Evolutionary conservation across 64 coral and sea anemone species (phyloP), one percentile per base, ranked within the genome.

Genomic region (Montipora foliosa): DNA sequence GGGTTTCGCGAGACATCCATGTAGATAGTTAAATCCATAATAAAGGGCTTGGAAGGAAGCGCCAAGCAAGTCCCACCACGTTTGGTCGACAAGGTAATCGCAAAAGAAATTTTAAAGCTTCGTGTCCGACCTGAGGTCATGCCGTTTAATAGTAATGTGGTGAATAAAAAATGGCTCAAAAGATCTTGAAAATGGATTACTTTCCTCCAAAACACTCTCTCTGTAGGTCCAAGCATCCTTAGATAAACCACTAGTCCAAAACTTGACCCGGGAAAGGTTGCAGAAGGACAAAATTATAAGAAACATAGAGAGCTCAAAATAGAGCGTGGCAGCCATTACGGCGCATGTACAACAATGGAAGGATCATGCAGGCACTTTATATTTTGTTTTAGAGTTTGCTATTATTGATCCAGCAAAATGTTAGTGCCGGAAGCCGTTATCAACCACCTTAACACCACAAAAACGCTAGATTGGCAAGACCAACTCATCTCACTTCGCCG

Each of bases 1-100:
- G 84, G 67, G 46, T 50, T 87, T 52, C 74, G 68, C 74, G 84
- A 87, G 21, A 87, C n/a, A 74, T 87, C 12, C 67, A 87, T 74
- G 74, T 50, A 73, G 74, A 75, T 87, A 46, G 46, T 87, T 24
- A 87, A 87, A 49, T 55, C 52, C 52, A 55, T 55, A 9, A 55
- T 55, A 55, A 55, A 76, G 19, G 20, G 29, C 74, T 76, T 55
- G 5, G 52, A 55, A 9, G 67, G 67, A 70, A 70, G 67, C 67
- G n/a, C 67, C 67, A 70, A 70, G 67, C 67, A 70, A 70, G 67
- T 70, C 7, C 67, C 67, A 70, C 67, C 67, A 70, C 67, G 67
- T 70, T 70, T 70, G 67, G 67, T 70, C 15, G 67, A 70, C 67
- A 70, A 70, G n/a, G 67, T 70, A 19, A 70, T 81, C 79, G 79